A percentile compares a stretch with the other conserved stretches of the same genome.
Conservation (phyloP, 2,797 vertebrate genomes). For the Macropus fuliginosus region DNA sequence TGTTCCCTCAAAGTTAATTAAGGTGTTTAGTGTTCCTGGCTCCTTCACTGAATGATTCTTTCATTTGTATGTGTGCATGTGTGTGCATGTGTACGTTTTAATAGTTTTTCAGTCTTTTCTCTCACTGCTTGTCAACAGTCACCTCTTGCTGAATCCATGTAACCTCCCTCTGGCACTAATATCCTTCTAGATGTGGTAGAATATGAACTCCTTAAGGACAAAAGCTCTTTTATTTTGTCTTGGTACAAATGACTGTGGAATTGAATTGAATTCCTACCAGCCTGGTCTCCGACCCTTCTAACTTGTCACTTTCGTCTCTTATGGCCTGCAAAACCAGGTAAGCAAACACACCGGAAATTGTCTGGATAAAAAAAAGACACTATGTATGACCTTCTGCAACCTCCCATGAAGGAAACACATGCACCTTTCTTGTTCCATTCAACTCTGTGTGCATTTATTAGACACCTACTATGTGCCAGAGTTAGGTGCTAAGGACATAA, state of each 20-base stretch:
- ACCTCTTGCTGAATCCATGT: not conserved
- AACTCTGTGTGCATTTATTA: not conserved
- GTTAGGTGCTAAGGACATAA: not conserved
- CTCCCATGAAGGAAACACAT: not conserved
- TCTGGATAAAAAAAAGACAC: not conserved
- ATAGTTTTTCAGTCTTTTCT: not conserved
- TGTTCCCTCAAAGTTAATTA: not conserved
- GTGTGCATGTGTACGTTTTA: not conserved
- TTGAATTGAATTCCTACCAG: not conserved
- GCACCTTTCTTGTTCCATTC: not conserved
- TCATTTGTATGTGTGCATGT: too few species aligned
- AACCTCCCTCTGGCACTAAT: not conserved
- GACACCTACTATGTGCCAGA: not conserved
- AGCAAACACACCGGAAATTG: not conserved
- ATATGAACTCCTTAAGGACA: not conserved
- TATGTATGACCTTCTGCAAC: not conserved
- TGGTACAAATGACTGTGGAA: not conserved
- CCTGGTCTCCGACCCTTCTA: not conserved
- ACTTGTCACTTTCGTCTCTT: not conserved
- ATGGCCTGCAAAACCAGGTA: not conserved
- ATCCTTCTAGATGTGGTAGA: not conserved
- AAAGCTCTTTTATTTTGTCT: not conserved
- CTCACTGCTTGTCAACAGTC: too few species aligned
- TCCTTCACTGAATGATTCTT: too few species aligned
- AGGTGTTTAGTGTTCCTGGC: too few species aligned